Conservation (phyloP, 2,113 vertebrate genomes). For the Plotosus lineatus region DNA sequence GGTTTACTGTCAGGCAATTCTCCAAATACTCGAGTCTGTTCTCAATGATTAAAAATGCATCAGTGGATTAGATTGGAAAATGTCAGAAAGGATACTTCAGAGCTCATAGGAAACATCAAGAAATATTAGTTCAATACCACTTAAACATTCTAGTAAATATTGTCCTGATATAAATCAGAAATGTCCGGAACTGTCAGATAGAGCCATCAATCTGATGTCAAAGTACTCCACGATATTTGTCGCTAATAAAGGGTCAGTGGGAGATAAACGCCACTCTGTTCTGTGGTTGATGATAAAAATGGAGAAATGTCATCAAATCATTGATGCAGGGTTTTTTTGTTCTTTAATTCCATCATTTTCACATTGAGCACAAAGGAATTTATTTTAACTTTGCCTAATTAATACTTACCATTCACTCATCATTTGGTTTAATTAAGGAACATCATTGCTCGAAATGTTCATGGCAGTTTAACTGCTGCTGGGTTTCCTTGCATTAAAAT, state of each 20-base stretch:
- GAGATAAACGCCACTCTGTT: background rate
- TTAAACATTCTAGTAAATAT: background rate
- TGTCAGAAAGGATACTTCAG: background rate
- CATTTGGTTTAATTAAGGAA: background rate
- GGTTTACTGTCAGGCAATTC: background rate
- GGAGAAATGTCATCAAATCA: background rate
- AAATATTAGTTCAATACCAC: background rate
- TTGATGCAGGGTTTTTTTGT: too few relatives aligned
- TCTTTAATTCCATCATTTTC: background rate
- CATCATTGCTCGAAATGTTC: background rate
- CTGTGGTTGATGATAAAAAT: background rate
- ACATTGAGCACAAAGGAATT: background rate
- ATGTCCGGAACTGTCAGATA: background rate
- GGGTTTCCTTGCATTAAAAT: background rate
- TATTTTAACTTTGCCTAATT: background rate
- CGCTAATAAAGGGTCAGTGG: background rate
- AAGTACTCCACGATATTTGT: background rate
- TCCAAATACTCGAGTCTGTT: background rate
- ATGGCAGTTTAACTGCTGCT: background rate
- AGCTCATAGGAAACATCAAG: background rate
- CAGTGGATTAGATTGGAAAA: background rate
- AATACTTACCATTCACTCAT: background rate
- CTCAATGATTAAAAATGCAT: conserved; percentile 4
- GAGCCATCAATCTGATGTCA: conserved; percentile 1
- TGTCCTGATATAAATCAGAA: background rate